Conservation (phyloP, 2,888 invertebrate species). For the Drosophila atripex region DNA sequence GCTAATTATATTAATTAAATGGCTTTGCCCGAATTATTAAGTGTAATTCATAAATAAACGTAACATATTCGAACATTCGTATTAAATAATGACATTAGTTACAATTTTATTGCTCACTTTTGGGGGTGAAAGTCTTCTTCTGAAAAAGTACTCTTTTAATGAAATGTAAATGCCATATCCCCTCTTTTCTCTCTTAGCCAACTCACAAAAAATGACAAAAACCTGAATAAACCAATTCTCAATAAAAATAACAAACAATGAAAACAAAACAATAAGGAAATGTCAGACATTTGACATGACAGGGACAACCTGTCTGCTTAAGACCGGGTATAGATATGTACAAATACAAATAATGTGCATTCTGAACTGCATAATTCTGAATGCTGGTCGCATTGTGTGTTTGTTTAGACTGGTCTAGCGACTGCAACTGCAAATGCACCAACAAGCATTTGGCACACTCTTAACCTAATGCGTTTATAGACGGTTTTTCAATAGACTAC, state of each 20-base stretch:
- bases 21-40: neutral
- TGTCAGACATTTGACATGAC: slow-evolving; percentile 53
- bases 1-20: neutral
- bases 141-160: too few relatives aligned
- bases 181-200: neutral
- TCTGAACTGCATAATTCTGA: neutral
- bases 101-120: neutral
- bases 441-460: slow-evolving; percentile 25
- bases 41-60: too few relatives aligned
- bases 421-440: neutral
- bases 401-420: slow-evolving; percentile 8
- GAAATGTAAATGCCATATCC: neutral
- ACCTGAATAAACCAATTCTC: neutral
- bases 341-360: slow-evolving; percentile 3
- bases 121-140: neutral
- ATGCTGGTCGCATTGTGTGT: slow-evolving; percentile 4
- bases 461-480: slow-evolving; percentile 2
- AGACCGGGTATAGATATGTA: slow-evolving; percentile 19
- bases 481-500: slow-evolving; percentile 31
- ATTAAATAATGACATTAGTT: too few relatives aligned
- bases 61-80: too few relatives aligned
- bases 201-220: neutral
- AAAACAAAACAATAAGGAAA: slow-evolving; percentile 54
- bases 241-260: slow-evolving; percentile 20
- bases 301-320: slow-evolving; percentile 66